These are phyloP conservation scores for Phenganax subtilis DNA, from an alignment of 92 coral and sea anemone genomes.

Conservation along the genomic window DNA sequence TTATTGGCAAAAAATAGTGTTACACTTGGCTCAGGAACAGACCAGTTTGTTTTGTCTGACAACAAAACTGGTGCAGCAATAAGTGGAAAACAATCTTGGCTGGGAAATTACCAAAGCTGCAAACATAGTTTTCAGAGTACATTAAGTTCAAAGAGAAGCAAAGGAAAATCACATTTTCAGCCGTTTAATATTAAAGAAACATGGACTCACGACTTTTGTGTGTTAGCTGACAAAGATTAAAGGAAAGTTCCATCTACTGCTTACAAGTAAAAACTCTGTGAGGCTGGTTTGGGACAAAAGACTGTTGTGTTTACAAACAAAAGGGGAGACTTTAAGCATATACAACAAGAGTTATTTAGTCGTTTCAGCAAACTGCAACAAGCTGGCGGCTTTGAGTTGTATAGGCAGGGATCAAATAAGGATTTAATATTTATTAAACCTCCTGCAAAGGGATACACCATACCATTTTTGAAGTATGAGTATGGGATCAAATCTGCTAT, in stretches of 20 bases:
- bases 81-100: neutral
- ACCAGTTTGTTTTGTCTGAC: too few relatives aligned
- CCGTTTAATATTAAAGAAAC: neutral
- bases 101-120: neutral
- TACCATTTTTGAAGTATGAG: conserved; percentile 31
- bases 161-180: neutral
- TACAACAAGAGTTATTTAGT: conserved; percentile 10
- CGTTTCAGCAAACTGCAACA: neutral
- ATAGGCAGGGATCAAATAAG: conserved; percentile 22
- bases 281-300: conserved; percentile 36
- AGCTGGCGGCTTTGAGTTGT: conserved; percentile 35
- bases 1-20: too few relatives aligned
- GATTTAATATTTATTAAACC: conserved; percentile 6
- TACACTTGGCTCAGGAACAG: too few relatives aligned
- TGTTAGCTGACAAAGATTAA: conserved; percentile 22
- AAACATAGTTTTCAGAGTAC: neutral
- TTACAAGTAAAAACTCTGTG: conserved; percentile 19
- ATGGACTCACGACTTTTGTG: conserved; percentile 25
- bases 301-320: conserved; percentile 27
- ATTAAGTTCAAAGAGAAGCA: neutral
- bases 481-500: conserved; percentile 42
- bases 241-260: conserved; percentile 27
- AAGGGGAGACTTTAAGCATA: conserved; percentile 30
- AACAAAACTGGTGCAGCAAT: too few relatives aligned
- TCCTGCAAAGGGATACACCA: conserved; percentile 10